Evolutionary conservation across 2,888 invertebrate genomes (phyloP), one percentile per base, ranked within the genome.

Genomic region (Oegoconia quadripuncta): DNA sequence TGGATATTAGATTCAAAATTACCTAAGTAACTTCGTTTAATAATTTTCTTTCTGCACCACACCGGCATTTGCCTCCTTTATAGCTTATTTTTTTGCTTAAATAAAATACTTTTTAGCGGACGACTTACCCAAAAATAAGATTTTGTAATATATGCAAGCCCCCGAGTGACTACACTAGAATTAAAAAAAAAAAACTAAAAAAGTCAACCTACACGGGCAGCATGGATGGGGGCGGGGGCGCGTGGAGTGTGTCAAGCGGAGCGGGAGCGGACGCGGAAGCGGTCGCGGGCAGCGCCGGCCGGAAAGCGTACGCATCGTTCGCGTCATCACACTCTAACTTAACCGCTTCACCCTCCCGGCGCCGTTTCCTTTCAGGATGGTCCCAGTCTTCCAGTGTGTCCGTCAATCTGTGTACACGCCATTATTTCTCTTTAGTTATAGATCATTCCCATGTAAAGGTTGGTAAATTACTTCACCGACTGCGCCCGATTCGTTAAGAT

Each of bases 301-400:
- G 88, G 74, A 92, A 93, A 50, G 90, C 84, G 75, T 92, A 93
- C 69, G 91, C 91, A 59, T 91, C 91, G 64, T 89, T 91, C 30
- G 91, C 90, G 63, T 93, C 91, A 66, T 93, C 93, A 61, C 92
- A 90, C 77, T 93, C 93, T 59, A 92, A 72, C 79, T 93, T 93
- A 56, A 93, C 90, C 56, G 90, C 91, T 69, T 91, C 90, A 59
- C 90, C 87, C 69, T 90, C 90, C 30, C 89, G 86, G 60, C 89
- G 89, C 46, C 87, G 64, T 64, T 88, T 88, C 76, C 57, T 57
- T 61, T 69, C 86, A 57, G 64, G 83, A 66, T 76, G 75, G 52
- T 88, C 88, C 75, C 84, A 88, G 72, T 82, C 82, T 59, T 87
- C 86, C 65, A 73, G 60, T 50, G 75, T 64, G 62, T 81, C 82